Conservation (phyloP, 1,140 invertebrate species). For the Drosophila orosa region DNA sequence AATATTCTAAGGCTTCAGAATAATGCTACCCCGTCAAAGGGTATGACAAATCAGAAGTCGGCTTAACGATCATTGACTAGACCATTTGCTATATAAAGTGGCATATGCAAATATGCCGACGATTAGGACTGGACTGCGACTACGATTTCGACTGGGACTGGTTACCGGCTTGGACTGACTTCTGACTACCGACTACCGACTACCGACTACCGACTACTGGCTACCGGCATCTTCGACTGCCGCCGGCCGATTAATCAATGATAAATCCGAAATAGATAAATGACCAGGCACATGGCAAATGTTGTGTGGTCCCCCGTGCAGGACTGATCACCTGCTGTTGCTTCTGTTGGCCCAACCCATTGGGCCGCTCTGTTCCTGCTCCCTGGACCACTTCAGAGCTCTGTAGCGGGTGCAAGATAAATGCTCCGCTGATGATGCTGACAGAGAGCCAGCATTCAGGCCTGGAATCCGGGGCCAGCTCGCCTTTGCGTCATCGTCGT, state of each 20-base stretch:
- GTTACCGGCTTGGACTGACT: conserved; percentile 38
- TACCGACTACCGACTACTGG: conserved; percentile 21
- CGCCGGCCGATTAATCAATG: conserved; percentile 78
- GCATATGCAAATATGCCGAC: conserved; percentile 79
- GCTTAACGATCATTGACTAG: conserved; percentile 80
- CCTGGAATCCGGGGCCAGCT: conserved; percentile 30
- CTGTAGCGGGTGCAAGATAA: conserved; percentile 78
- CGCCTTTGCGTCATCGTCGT: conserved; percentile 22
- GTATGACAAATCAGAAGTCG: conserved; percentile 57
- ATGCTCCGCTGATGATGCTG: conserved; percentile 79
- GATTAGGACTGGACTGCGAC: conserved; percentile 51
- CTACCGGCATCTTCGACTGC: conserved; percentile 46
- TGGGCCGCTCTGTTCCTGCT: conserved; percentile 10
- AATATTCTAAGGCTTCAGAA: no score
- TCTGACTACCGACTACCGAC: conserved; percentile 30
- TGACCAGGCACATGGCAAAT: conserved; percentile 73
- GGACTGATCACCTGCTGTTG: conserved; percentile 70
- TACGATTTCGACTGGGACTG: conserved; percentile 19
- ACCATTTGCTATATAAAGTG: conserved; percentile 74
- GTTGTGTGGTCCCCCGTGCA: conserved; percentile 66
- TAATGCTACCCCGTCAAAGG: conserved; percentile 9
- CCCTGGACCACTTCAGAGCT: not conserved
- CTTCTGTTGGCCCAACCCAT: conserved; percentile 38
- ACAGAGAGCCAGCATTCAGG: conserved; percentile 57
- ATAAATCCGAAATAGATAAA: conserved; percentile 83